phyloP scores from a whole-genome alignment of 1,140 invertebrate species.

The Samia ricini region DNA sequence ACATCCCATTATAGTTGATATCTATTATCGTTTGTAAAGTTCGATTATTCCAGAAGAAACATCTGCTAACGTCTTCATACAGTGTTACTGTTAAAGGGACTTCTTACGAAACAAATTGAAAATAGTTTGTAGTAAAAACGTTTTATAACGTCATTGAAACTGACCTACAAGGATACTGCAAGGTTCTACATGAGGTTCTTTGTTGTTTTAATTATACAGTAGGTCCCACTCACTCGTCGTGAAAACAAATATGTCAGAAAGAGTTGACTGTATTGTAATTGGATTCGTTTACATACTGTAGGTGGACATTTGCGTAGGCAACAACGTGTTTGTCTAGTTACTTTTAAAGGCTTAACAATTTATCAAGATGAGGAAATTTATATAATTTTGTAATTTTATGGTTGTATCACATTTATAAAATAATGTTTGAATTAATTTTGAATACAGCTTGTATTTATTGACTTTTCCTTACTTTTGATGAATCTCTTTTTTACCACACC shows the following conservation, averaged over 20 bases:
- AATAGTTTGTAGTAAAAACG: too few species aligned
- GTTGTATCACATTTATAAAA: not conserved
- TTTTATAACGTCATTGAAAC: not conserved
- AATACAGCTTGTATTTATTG: not conserved
- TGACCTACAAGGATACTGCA: constrained; percentile 40
- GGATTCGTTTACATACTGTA: constrained; percentile 25
- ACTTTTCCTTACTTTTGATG: too few species aligned
- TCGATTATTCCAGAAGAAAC: not conserved
- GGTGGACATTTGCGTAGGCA: constrained; percentile 31
- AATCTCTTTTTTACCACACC: too few species aligned
- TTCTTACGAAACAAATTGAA: too few species aligned
- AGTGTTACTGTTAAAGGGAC: too few species aligned
- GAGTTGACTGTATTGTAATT: constrained; percentile 22
- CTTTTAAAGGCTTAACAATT: not conserved
- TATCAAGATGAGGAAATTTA: not conserved
- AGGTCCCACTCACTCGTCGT: constrained; percentile 9
- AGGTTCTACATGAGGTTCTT: constrained; percentile 36
- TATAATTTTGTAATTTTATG: too few species aligned
- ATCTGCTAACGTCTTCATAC: too few species aligned
- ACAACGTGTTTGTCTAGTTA: constrained; percentile 5
- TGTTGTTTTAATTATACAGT: constrained; percentile 32
- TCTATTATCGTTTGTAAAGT: not conserved
- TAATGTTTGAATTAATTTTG: not conserved
- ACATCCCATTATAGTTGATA: not conserved
- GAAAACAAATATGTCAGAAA: constrained; percentile 10